phyloP scores from a whole-genome alignment of 1,140 invertebrate genomes.

The Antheraea mylitta region DNA sequence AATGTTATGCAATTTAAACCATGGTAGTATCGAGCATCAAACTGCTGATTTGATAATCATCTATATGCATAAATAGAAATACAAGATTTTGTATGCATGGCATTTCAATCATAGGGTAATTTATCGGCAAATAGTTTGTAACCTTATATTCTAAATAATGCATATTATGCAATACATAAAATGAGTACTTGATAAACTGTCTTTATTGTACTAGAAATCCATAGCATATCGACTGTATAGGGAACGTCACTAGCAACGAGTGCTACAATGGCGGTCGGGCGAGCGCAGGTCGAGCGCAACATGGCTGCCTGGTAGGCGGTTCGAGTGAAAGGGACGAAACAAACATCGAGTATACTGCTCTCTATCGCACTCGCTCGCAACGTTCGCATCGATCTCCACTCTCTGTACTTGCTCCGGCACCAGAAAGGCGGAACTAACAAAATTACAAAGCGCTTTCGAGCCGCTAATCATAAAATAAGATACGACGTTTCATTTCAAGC shows the following conservation, averaged over 20 bases:
- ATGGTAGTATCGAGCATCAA: no score
- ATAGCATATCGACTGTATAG: conserved; percentile 40
- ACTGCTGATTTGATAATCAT: no score
- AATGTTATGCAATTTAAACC: no score
- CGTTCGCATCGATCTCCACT: conserved; percentile 76
- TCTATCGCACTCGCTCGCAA: conserved; percentile 66
- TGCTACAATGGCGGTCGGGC: conserved; percentile 76
- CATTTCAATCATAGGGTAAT: background rate
- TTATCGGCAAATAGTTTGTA: background rate
- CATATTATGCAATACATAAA: background rate
- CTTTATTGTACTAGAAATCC: background rate
- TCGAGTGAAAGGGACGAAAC: conserved; percentile 62
- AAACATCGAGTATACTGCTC: conserved; percentile 41
- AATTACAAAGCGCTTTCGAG: conserved; percentile 78
- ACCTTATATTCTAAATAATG: background rate
- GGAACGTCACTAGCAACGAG: conserved; percentile 70
- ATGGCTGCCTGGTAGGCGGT: conserved; percentile 77
- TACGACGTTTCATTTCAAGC: conserved; percentile 78
- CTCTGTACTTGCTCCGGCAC: conserved; percentile 73
- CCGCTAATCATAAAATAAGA: conserved; percentile 79
- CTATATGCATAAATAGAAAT: no score
- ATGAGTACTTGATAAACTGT: background rate
- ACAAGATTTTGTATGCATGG: background rate
- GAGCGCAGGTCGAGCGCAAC: conserved; percentile 77
- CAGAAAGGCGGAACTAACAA: conserved; percentile 79